These are phyloP conservation scores for Drosophila subobscura DNA, from an alignment of 1,140 invertebrate species.

Conservation along the genomic window DNA sequence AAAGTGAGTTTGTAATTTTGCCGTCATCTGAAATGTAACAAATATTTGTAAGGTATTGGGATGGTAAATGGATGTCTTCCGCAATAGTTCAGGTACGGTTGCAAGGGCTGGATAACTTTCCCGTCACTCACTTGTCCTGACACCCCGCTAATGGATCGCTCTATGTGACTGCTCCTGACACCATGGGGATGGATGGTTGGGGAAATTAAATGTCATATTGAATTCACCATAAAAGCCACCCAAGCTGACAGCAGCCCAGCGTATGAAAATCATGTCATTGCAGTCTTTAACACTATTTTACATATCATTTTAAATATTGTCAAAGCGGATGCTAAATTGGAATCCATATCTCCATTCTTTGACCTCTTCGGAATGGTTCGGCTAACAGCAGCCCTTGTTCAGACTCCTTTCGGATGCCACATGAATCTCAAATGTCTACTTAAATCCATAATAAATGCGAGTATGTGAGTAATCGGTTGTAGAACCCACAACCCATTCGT, in stretches of 20 bases:
- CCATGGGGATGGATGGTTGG: background rate
- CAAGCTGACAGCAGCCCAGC: constrained; percentile 5
- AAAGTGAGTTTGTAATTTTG: constrained; percentile 32
- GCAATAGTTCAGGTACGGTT: background rate
- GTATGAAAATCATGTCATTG: background rate
- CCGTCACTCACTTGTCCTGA: constrained; percentile 26
- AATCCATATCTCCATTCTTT: too few relatives aligned
- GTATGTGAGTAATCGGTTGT: too few relatives aligned
- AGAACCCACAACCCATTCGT: constrained; percentile 30
- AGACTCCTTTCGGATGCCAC: too few relatives aligned
- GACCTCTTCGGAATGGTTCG: too few relatives aligned
- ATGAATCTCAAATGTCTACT: too few relatives aligned
- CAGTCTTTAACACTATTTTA: too few relatives aligned
- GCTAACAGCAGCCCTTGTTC: too few relatives aligned
- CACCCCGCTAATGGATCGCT: constrained; percentile 43
- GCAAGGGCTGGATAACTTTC: background rate
- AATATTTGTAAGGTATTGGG: constrained; percentile 1
- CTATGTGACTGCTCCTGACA: constrained; percentile 21
- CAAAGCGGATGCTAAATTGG: too few relatives aligned
- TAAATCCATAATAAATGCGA: too few relatives aligned
- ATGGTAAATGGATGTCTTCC: constrained; percentile 4
- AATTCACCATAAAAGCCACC: constrained; percentile 27
- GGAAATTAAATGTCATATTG: constrained; percentile 61
- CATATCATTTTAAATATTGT: too few relatives aligned
- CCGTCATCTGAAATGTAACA: constrained; percentile 18